These are phyloP conservation scores for Pimpla rufipes DNA, from an alignment of 2,888 invertebrate species.

Conservation along the genomic window DNA sequence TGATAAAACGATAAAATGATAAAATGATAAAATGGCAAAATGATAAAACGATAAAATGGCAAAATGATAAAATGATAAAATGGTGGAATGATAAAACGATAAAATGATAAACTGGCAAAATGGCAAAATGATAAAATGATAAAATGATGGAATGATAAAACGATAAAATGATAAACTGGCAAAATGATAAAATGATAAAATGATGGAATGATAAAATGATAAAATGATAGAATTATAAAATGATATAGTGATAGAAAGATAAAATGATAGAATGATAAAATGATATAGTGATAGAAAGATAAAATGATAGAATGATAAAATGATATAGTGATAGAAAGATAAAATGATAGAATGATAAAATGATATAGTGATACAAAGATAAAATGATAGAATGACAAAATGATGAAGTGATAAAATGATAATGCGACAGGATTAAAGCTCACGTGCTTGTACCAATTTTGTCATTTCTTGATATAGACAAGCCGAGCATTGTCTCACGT, in stretches of 20 bases:
- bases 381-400: constrained; percentile 1
- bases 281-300: no score
- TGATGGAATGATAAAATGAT: no score
- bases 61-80: constrained; percentile 3
- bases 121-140: background rate
- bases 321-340: background rate
- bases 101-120: constrained; percentile 1
- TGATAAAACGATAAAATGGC: background rate
- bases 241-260: background rate
- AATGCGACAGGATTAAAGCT: background rate
- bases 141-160: background rate
- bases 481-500: background rate
- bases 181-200: constrained; percentile 4
- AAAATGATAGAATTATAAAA: no score
- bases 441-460: constrained; percentile 56
- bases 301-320: background rate
- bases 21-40: background rate
- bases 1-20: background rate
- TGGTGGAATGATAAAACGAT: background rate
- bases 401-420: background rate
- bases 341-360: background rate
- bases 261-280: background rate
- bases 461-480: constrained; percentile 26
- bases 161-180: background rate
- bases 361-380: no score